These are phyloP conservation scores for Ictidomys tridecemlineatus DNA, from an alignment of 2,113 vertebrate genomes.

Conservation along the genomic window DNA sequence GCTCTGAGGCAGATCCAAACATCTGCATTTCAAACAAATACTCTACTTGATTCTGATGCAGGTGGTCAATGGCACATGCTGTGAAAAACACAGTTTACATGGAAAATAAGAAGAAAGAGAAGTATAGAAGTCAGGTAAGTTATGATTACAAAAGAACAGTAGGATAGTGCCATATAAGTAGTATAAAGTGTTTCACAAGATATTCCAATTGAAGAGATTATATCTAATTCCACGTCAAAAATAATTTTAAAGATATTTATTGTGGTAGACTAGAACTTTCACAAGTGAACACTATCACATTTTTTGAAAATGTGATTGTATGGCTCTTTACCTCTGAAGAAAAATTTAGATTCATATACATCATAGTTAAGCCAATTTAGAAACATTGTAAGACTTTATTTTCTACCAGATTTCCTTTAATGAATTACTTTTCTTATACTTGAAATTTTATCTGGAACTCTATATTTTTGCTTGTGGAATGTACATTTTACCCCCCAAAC, in stretches of 20 bases:
- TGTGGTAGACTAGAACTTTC: not conserved
- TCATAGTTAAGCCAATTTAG: not conserved
- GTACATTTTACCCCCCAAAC: not conserved
- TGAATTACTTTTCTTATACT: not conserved
- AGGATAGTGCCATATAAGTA: not conserved
- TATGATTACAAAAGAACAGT: not conserved
- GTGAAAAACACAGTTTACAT: not conserved
- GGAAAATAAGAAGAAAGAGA: not conserved
- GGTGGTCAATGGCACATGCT: not conserved
- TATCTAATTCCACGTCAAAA: not conserved
- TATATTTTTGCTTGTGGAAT: not conserved
- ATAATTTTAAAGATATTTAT: slow-evolving; percentile 19
- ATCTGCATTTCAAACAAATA: slow-evolving; percentile 62
- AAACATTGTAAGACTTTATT: not conserved
- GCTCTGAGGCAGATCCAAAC: slow-evolving; percentile 13
- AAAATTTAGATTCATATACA: not conserved
- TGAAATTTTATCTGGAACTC: not conserved
- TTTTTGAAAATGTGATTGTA: not conserved
- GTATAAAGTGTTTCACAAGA: not conserved
- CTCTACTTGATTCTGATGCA: slow-evolving; percentile 40
- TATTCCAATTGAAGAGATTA: not conserved
- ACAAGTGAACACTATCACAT: not conserved
- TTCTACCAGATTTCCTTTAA: slow-evolving; percentile 1
- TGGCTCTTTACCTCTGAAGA: not conserved
- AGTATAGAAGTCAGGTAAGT: not conserved